These are phyloP conservation scores for Madoqua kirkii DNA, from an alignment of 2,113 vertebrate genomes.

Conservation along the genomic window DNA sequence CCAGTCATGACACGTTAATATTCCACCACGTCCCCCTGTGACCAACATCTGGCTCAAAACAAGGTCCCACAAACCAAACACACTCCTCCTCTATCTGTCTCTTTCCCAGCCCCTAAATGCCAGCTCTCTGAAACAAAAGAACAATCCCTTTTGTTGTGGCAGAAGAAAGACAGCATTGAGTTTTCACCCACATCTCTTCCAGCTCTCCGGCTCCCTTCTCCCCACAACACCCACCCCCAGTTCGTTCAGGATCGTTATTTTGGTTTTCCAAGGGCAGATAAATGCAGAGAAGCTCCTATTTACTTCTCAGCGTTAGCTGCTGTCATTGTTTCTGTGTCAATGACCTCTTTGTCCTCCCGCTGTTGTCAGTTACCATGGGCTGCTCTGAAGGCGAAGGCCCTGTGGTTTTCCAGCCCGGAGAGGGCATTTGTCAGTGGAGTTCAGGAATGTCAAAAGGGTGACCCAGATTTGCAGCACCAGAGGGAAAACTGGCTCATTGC, in stretches of 20 bases:
- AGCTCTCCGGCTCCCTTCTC: background rate
- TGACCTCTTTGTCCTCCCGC: background rate
- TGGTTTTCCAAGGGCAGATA: background rate
- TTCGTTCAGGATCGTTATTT: background rate
- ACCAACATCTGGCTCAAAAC: background rate
- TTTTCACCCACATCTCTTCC: background rate
- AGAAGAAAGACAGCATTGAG: background rate
- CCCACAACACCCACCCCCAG: background rate
- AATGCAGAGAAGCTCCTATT: background rate
- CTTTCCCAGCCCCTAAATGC: background rate
- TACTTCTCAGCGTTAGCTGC: background rate
- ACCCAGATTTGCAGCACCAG: conserved; percentile 24
- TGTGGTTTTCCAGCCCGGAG: accelerated
- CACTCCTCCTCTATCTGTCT: background rate
- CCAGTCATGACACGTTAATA: background rate
- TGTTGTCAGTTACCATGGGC: background rate
- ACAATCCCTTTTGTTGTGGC: background rate
- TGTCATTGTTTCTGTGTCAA: background rate
- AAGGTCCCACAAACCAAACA: background rate
- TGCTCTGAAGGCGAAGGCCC: background rate
- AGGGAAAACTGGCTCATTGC: background rate
- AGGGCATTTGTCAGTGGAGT: background rate
- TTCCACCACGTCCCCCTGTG: background rate
- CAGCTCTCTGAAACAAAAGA: conserved; percentile 8
- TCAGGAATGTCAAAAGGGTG: conserved; percentile 1